Evolutionary conservation across 2,113 vertebrate genomes (phyloP), one percentile per base, ranked within the genome.

Genomic region (Gadus macrocephalus): DNA sequence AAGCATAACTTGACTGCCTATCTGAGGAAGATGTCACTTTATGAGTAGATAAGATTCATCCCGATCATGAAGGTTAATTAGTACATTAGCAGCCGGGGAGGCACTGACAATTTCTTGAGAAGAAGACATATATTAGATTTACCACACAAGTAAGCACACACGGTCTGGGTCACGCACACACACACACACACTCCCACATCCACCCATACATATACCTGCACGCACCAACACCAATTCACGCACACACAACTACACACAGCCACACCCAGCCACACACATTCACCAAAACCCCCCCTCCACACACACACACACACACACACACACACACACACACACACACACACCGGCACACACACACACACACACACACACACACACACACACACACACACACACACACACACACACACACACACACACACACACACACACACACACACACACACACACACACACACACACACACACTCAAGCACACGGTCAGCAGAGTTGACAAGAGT

Each of bases 401-500:
- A 64, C 61, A 17, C 55, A 35, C 67, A 60, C 15, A n/a, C 3
- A 61, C 68, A 69, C 58, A 53, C n/a, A 20, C 55, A 38, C 56
- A 35, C 17, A 19, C 22, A 25, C 61, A 62, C 19, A 25, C 61
- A 70, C 61, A 17, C 68, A 42, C 58, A 62, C 68, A 70, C 68
- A 62, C 38, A 53, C 38, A 70, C 19, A 19, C 25, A 42, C 60
- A 53, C 60, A 53, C 59, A 53, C 68, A 70, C 59, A 25, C 68
- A 63, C 38, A 64, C 20, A n/a, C 64, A 66, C 64, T 53, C 65
- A 53, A 38, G 22, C 65, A 67, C 65, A 67, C 53, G 71, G 85
- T 87, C 86, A 88, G 85, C 87, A 85, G 81, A 86, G 77, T 78
- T 74, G 79, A 83, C 85, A 78, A 76, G 72, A 76, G 74, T 71